Evolutionary conservation across 1,140 invertebrate genomes (phyloP).

Genomic region (Neodiprion pinetum): DNA sequence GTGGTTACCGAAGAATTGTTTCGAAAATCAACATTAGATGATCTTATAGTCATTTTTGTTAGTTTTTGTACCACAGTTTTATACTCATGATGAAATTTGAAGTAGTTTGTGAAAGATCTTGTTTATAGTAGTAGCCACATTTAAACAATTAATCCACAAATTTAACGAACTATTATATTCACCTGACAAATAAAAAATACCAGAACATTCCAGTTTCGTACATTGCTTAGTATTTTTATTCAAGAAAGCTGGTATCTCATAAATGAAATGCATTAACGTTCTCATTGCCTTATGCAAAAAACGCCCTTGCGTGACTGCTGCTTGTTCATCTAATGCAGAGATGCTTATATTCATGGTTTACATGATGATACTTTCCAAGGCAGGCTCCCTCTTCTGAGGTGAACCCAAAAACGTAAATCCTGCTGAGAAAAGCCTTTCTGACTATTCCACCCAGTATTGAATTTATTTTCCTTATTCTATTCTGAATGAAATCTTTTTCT

Average conservation of each 20-base stretch:
- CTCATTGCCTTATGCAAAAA: not conserved
- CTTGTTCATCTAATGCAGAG: not conserved
- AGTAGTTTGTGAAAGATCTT: no score
- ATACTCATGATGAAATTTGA: no score
- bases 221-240: not conserved
- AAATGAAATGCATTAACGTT: not conserved
- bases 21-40: slow-evolving; percentile 27
- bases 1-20: no score
- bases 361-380: slow-evolving; percentile 53
- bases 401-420: slow-evolving; percentile 50
- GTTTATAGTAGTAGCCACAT: no score
- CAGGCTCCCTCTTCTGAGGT: slow-evolving; percentile 61
- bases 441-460: slow-evolving; percentile 34
- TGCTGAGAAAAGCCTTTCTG: slow-evolving; percentile 47
- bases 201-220: no score
- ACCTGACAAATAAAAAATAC: no score
- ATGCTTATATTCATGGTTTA: slow-evolving; percentile 5
- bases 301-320: no score
- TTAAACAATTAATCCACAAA: no score
- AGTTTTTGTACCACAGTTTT: no score
- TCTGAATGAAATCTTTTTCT: slow-evolving; percentile 26
- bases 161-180: no score
- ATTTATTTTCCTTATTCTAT: slow-evolving; percentile 40
- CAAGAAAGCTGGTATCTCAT: slow-evolving; percentile 4
- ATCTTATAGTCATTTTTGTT: slow-evolving; percentile 20